Conservation (phyloP, 2,113 vertebrate genomes). For the Geothlypis trichas region DNA sequence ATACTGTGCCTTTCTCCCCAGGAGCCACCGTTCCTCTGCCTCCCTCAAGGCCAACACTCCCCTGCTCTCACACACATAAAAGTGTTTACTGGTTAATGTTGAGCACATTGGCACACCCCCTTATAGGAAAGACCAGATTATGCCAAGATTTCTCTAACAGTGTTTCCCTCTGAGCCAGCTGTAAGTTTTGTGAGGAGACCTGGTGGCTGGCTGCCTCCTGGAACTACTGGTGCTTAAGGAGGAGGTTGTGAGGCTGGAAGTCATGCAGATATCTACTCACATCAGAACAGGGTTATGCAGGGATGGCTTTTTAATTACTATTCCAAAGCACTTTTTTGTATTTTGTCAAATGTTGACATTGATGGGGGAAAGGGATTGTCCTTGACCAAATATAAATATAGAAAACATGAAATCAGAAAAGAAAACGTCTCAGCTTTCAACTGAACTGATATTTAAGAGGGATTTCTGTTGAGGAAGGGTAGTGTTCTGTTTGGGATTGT, state of each 20-base stretch:
- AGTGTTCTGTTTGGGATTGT: background rate
- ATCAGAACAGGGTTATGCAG: background rate
- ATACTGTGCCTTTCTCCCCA: background rate
- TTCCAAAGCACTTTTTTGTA: background rate
- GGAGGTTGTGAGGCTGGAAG: background rate
- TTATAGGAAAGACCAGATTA: fast-evolving
- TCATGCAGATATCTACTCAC: background rate
- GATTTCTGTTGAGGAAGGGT: background rate
- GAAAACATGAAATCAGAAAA: background rate
- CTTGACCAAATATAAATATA: background rate
- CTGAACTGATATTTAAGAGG: background rate
- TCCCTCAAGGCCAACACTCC: background rate
- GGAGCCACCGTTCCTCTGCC: background rate
- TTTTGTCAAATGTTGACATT: background rate
- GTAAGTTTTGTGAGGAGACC: background rate
- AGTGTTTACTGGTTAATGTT: background rate
- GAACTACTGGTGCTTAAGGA: background rate
- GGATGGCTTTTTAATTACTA: background rate
- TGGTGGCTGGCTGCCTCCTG: background rate
- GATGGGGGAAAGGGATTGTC: background rate
- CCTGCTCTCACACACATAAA: background rate
- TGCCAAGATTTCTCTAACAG: fast-evolving
- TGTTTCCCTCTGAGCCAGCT: background rate
- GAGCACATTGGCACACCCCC: fast-evolving
- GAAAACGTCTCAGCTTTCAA: background rate